Conservation (phyloP, 2,113 vertebrate species). For the Siniperca chuatsi region DNA sequence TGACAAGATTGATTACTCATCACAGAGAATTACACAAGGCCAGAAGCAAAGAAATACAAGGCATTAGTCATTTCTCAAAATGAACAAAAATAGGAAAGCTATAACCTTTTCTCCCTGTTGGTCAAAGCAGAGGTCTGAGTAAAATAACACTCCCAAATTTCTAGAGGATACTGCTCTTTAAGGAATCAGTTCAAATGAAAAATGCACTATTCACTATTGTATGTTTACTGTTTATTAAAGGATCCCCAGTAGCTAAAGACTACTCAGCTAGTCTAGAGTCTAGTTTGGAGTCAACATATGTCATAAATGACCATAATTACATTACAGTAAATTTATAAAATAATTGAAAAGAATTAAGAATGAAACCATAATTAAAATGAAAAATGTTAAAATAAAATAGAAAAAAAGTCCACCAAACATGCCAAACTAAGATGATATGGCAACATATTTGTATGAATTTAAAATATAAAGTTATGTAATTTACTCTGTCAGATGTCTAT, state of each 20-base stretch:
- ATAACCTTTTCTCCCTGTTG: background rate
- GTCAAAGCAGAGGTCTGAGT: background rate
- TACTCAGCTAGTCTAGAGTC: no score
- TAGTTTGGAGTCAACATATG: no score
- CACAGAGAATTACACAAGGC: background rate
- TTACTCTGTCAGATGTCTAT: background rate
- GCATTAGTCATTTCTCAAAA: background rate
- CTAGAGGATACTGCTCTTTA: background rate
- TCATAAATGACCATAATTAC: no score
- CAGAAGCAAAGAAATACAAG: background rate
- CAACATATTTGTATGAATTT: no score
- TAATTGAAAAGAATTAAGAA: no score
- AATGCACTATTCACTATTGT: background rate
- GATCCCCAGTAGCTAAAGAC: no score
- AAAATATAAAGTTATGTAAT: no score
- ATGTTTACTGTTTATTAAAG: background rate
- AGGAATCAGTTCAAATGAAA: background rate
- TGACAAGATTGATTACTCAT: background rate
- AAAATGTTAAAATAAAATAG: no score
- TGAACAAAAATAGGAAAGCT: background rate
- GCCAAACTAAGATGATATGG: background rate
- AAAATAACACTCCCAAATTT: background rate
- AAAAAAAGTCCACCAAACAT: no score
- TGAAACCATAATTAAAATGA: no score
- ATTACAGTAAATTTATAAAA: no score